These are phyloP conservation scores for Myotis yumanensis DNA, from an alignment of 2,113 vertebrate genomes.

Conservation along the genomic window DNA sequence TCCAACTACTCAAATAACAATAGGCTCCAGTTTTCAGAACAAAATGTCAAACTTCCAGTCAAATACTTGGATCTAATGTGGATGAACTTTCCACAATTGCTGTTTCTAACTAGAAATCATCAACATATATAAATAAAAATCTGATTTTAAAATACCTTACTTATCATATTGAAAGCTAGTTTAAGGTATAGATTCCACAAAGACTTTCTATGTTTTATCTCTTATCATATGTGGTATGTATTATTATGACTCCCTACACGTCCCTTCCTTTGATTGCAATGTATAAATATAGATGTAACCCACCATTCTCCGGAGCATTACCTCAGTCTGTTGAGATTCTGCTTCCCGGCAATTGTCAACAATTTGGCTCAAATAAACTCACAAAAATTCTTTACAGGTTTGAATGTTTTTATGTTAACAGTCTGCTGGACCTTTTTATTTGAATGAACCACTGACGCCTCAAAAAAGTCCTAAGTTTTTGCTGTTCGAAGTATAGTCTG, in stretches of 20 bases:
- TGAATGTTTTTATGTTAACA: not conserved
- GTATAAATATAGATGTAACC: too few species aligned
- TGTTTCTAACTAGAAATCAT: conserved; percentile 22
- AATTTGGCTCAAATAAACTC: too few species aligned
- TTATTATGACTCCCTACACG: conserved; percentile 20
- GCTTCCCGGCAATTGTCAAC: too few species aligned
- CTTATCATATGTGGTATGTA: not conserved
- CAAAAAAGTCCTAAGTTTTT: not conserved
- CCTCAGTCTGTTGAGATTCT: too few species aligned
- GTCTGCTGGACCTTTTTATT: not conserved
- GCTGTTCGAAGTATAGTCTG: not conserved
- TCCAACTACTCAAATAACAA: conserved; percentile 19
- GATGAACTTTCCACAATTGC: not conserved
- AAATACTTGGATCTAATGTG: conserved; percentile 3
- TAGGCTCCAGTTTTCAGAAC: not conserved
- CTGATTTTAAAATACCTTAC: not conserved
- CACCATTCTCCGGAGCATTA: too few species aligned
- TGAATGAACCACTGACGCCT: not conserved
- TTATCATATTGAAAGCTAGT: not conserved
- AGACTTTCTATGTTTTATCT: not conserved
- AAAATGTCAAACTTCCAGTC: conserved; percentile 16
- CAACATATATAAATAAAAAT: conserved; percentile 23
- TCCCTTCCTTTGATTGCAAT: too few species aligned
- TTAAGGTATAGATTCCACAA: not conserved
- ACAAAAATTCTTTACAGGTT: too few species aligned